Percentiles rank a stretch among this genome's conserved stretches.
Conservation (phyloP, 2,888 invertebrate genomes). For the Pogonocherus hispidulus region DNA sequence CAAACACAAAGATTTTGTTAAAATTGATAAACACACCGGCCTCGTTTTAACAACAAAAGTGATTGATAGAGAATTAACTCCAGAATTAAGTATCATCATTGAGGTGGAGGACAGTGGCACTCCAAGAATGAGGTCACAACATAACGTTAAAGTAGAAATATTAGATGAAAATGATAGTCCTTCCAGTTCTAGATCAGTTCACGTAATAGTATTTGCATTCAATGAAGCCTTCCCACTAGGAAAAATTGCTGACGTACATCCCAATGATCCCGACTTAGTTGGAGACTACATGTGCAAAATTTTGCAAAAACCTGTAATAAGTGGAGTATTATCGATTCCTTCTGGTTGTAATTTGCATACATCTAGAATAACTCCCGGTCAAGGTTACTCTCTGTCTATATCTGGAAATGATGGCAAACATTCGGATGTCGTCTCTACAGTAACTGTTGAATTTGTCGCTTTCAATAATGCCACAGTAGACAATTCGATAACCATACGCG, state of each 20-base stretch:
- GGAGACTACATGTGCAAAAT: slow-evolving; percentile 92
- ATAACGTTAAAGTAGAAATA: slow-evolving; percentile 81
- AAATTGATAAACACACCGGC: slow-evolving; percentile 85
- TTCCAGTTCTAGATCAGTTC: slow-evolving; percentile 85
- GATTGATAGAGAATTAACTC: slow-evolving; percentile 86
- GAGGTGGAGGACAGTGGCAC: slow-evolving; percentile 91
- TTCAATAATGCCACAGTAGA: slow-evolving; percentile 87
- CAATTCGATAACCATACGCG: slow-evolving; percentile 84
- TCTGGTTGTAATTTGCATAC: slow-evolving; percentile 86
- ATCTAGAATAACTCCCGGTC: slow-evolving; percentile 78
- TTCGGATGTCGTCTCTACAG: slow-evolving; percentile 87
- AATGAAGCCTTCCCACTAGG: slow-evolving; percentile 82
- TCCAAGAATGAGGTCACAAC: slow-evolving; percentile 86
- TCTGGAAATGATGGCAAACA: slow-evolving; percentile 93
- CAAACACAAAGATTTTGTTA: slow-evolving; percentile 81
- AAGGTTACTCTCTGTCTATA: slow-evolving; percentile 83
- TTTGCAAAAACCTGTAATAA: slow-evolving; percentile 74
- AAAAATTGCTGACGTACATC: slow-evolving; percentile 92
- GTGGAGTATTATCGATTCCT: slow-evolving; percentile 78
- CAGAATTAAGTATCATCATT: slow-evolving; percentile 81
- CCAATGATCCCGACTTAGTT: slow-evolving; percentile 90
- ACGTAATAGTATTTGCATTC: slow-evolving; percentile 83
- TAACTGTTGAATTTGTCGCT: slow-evolving; percentile 84
- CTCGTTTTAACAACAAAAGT: slow-evolving; percentile 82
- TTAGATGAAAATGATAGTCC: slow-evolving; percentile 93